Evolutionary conservation across 2,888 invertebrate genomes (phyloP), one percentile per base, ranked within the genome.

Genomic region (Anodontia alba): DNA sequence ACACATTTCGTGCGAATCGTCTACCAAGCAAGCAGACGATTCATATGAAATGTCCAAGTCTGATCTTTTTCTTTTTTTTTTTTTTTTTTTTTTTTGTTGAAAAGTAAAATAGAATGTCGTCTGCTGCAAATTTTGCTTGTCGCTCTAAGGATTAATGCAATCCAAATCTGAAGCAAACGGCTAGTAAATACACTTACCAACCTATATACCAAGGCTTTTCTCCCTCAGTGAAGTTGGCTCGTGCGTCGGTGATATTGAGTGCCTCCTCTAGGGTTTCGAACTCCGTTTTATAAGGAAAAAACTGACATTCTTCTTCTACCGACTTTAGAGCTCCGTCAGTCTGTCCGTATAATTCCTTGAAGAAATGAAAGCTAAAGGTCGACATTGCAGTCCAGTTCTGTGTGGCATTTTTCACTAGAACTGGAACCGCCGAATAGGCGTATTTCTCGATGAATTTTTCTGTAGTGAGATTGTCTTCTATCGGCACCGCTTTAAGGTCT

Each of bases 231-330:
- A 97, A 94, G 77, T 96, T 95, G 0, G 97, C 96, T 78, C 98
- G 95, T 5, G 96, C 96, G 17, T 95, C 95, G 26, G 96, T 96
- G 97, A 98, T 98, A 76, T 96, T 96, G 83, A 99, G 96, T 0
- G 97, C 98, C 81, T 99, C 97, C 72, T 95, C 95, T 0, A 99
- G 95, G 49, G 96, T 96, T 31, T 95, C 95, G 91, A 99, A 97
- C 49, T 97, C 97, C 0, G 98, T 98, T 94, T 97, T 93, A 94
- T 99, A 99, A 0, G 98, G 97, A 93, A 99, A 98, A 95, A 98
- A 99, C 94, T 98, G 98, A 88, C 99, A 99, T 86, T 97, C 96
- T 43, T 92, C 86, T n/a, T 91, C 91, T 0, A 84, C 84, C 1
- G 86, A 84, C 46, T 94, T 90, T 69, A 94, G 76, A 5, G 90